phyloP scores from a whole-genome alignment of 1,140 invertebrate species.

The Zaprionus gabonicus region DNA sequence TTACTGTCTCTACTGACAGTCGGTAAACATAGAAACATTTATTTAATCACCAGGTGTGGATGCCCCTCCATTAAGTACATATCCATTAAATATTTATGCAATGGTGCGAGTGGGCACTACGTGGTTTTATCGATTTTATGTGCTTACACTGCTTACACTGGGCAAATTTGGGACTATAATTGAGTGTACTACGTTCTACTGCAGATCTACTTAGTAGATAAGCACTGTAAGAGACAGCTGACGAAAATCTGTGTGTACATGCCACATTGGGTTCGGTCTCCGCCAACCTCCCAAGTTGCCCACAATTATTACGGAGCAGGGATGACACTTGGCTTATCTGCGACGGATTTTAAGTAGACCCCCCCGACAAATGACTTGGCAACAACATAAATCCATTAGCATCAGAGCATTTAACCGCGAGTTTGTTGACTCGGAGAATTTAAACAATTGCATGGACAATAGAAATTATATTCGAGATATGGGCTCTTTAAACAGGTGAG shows the following conservation, averaged over 20 bases:
- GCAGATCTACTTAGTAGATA: conserved; percentile 24
- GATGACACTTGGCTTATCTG: conserved; percentile 28
- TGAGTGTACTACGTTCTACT: background rate
- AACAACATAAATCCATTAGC: conserved; percentile 60
- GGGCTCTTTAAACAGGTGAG: conserved; percentile 15
- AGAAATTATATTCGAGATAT: conserved; percentile 23
- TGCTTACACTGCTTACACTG: conserved; percentile 20
- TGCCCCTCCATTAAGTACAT: conserved; percentile 23
- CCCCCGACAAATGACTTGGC: conserved; percentile 29
- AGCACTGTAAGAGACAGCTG: conserved; percentile 21
- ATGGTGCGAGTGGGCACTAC: background rate
- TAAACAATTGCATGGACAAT: conserved; percentile 37
- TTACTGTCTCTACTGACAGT: conserved; percentile 3
- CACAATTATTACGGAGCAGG: conserved; percentile 1
- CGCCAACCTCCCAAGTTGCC: background rate
- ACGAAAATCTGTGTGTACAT: conserved; percentile 9
- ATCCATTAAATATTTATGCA: conserved; percentile 39
- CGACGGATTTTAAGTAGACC: conserved; percentile 32
- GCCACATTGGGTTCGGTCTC: background rate
- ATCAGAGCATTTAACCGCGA: conserved; percentile 34
- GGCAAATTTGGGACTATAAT: background rate
- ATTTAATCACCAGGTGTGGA: conserved; percentile 38
- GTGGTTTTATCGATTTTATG: conserved; percentile 38
- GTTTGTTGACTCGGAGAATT: conserved; percentile 14
- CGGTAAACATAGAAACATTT: conserved; percentile 24